phyloP scores from a whole-genome alignment of 2,888 invertebrate genomes.

The Trissolcus brochymenae region DNA sequence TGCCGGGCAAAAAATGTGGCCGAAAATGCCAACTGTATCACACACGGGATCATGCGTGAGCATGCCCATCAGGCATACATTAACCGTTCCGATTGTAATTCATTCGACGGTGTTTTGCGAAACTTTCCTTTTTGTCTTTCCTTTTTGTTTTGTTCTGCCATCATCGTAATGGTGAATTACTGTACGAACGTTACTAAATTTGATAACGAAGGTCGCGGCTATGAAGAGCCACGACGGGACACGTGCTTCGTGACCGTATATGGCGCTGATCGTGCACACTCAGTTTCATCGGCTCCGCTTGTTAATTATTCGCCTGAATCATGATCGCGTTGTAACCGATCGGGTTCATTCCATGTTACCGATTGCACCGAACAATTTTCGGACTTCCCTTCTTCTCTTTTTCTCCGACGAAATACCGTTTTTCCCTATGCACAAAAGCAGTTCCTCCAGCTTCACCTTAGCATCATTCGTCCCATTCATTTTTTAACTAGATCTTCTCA shows the following conservation, averaged over 20 bases:
- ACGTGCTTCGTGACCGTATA: constrained; percentile 43
- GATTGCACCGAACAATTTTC: neutral
- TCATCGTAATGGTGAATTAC: constrained; percentile 43
- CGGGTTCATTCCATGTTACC: constrained; percentile 11
- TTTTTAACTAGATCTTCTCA: too few species aligned
- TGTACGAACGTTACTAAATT: constrained; percentile 31
- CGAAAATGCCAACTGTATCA: constrained; percentile 50
- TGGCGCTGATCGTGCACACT: constrained; percentile 23
- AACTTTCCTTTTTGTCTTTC: constrained; percentile 5
- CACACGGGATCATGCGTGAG: constrained; percentile 46
- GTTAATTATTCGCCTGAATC: constrained; percentile 44
- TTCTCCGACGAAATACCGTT: too few species aligned
- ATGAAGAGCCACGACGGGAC: constrained; percentile 30
- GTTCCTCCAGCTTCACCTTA: too few species aligned
- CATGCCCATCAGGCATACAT: constrained; percentile 46
- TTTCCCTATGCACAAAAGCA: too few species aligned
- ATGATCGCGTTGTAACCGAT: constrained; percentile 38
- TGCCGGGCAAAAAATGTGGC: constrained; percentile 46
- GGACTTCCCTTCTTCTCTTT: too few species aligned
- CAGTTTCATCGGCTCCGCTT: constrained; percentile 22
- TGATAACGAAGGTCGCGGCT: constrained; percentile 42
- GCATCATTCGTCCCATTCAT: too few species aligned
- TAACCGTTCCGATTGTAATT: constrained; percentile 55
- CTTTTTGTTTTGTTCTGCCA: neutral
- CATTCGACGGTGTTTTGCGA: constrained; percentile 44